phyloP scores from a whole-genome alignment of 2,797 vertebrate species.

The Margarornis squamiger region DNA sequence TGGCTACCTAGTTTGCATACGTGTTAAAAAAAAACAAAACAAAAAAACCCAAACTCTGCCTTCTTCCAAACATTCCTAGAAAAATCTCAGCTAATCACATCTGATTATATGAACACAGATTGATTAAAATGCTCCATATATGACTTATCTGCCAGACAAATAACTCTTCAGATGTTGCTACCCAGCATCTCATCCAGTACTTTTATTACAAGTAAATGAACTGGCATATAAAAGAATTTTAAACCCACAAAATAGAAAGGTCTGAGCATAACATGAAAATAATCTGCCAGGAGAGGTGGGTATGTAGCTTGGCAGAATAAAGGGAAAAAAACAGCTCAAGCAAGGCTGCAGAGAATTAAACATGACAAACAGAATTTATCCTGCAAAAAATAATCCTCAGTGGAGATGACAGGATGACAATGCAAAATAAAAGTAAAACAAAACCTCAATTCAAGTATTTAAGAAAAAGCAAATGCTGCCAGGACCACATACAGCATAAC shows the following conservation, averaged over 20 bases:
- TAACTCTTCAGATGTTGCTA: neutral
- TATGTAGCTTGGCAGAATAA: neutral
- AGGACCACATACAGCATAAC: neutral
- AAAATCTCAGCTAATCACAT: neutral
- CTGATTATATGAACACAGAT: neutral
- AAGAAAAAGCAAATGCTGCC: neutral
- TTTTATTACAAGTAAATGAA: neutral
- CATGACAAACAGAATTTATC: neutral
- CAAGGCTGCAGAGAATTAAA: neutral
- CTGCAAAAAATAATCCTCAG: neutral
- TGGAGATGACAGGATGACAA: neutral
- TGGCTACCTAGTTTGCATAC: neutral
- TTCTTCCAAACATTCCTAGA: neutral
- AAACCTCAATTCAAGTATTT: neutral
- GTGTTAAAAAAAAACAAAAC: neutral
- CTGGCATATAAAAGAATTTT: neutral
- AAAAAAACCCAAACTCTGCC: neutral
- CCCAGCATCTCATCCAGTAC: neutral
- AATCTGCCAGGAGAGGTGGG: neutral
- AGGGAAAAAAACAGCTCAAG: neutral
- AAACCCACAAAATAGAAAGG: neutral
- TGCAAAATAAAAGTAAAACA: neutral
- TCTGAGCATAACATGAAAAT: neutral
- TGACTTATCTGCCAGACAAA: neutral
- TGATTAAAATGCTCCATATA: neutral